phyloP scores from a whole-genome alignment of 2,888 invertebrate species.

The Cephus pulcher region DNA sequence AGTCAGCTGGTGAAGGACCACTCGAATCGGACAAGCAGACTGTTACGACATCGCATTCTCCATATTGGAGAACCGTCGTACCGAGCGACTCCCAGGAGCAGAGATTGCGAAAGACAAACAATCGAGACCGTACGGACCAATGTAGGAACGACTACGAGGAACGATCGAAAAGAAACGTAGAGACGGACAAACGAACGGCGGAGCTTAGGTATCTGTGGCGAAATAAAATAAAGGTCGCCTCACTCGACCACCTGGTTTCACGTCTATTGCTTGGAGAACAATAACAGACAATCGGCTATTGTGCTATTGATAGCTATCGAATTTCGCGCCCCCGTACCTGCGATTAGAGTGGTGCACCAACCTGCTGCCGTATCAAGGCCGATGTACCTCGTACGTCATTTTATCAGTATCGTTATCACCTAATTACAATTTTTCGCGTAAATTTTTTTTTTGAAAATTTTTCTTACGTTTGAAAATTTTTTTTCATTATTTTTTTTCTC shows the following conservation, averaged over 20 bases:
- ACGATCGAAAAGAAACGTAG: conserved; percentile 1
- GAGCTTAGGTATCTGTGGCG: conserved; percentile 31
- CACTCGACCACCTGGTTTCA: conserved; percentile 26
- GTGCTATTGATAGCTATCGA: conserved; percentile 40
- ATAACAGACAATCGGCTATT: conserved; percentile 25
- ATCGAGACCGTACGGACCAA: conserved; percentile 32
- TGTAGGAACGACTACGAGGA: conserved; percentile 5
- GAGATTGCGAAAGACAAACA: conserved; percentile 59
- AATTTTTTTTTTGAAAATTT: neutral
- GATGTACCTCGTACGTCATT: neutral
- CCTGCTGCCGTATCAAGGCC: neutral
- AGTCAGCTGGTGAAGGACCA: conserved; percentile 32
- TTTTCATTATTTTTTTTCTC: neutral
- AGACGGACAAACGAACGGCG: conserved; percentile 14
- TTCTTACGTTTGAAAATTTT: neutral
- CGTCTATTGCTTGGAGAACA: conserved; percentile 23
- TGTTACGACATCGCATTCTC: conserved; percentile 45
- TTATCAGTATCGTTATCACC: neutral
- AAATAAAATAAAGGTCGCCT: conserved; percentile 43
- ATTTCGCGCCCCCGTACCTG: conserved; percentile 20
- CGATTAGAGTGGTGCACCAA: neutral
- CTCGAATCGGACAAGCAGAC: conserved; percentile 48
- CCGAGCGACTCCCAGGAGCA: conserved; percentile 52
- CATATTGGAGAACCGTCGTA: conserved; percentile 37
- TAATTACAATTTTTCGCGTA: neutral